These are phyloP conservation scores for Scolopax rusticola DNA, from an alignment of 2,797 vertebrate species.

Conservation along the genomic window DNA sequence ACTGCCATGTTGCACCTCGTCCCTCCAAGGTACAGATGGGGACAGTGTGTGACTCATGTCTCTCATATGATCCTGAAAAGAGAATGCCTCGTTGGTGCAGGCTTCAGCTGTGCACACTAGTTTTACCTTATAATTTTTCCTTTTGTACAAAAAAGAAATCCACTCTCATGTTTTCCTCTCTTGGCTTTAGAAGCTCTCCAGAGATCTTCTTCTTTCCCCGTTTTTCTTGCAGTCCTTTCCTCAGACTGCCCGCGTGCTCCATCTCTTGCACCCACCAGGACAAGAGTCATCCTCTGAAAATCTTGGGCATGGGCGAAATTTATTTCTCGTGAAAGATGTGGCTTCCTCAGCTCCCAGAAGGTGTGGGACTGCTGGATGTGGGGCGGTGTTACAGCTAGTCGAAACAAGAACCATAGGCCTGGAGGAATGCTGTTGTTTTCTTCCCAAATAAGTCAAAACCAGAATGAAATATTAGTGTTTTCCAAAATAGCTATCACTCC, in stretches of 20 bases:
- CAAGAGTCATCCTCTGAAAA: not conserved
- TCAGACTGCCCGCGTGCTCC: not conserved
- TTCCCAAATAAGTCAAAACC: not conserved
- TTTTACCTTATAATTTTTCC: not conserved
- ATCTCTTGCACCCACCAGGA: not conserved
- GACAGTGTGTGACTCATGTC: not conserved
- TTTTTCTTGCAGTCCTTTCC: not conserved
- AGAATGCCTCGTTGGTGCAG: not conserved
- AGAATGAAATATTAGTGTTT: not conserved
- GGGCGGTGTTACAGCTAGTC: accelerated
- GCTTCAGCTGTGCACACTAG: not conserved
- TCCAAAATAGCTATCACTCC: not conserved
- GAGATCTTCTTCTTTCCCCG: not conserved
- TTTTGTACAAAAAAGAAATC: not conserved
- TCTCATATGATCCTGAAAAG: constrained; percentile 8
- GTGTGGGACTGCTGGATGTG: not conserved
- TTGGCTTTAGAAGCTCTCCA: not conserved
- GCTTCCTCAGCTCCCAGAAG: not conserved
- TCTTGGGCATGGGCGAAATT: not conserved
- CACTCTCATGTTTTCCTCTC: not conserved
- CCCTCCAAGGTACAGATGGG: constrained; percentile 32
- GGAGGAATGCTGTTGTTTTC: not conserved
- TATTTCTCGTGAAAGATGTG: not conserved
- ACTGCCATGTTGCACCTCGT: constrained; percentile 16
- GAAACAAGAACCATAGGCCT: not conserved